Evolutionary conservation across 1,140 invertebrate species (phyloP), one percentile per base, ranked within the genome.

Genomic region (Zaprionus vittiger): DNA sequence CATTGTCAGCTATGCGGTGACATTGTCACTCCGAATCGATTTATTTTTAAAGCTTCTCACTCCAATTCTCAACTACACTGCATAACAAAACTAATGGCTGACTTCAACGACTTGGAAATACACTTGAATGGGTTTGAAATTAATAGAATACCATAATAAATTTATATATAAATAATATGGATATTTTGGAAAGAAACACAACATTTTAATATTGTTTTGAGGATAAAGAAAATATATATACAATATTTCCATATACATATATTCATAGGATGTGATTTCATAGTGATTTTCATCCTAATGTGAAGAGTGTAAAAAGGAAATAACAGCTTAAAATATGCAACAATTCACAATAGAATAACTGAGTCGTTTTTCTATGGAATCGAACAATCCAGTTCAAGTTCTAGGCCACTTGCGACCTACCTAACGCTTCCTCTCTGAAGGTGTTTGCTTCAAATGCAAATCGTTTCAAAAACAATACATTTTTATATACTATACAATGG

Each of bases 41-140:
- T 89, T 89, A 83, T 87, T 87, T 87, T 76, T 84, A 79, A 87
- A 84, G 78, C 83, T 86, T 61, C 44, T 17, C 26, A 26, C 4
- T 69, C 37, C 15, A 9, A 49, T 34, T 73, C 6, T 7, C 14
- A 34, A 15, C 14, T 66, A 56, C 52, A 66, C 64, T 41, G 12
- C 4, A 4, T 24, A 22, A 60, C 17, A 37, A 38, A 37, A 59
- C 22, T 49, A 4, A 17, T 31, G 14, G n/a, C 12, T n/a, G 11
- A 15, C 26, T 22, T 7, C 41, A 47, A 20, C 41, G 41, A 17
- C n/a, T 47, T 9, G 2, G n/a, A 47, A 17, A 47, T 47, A 47
- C 41, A 3, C 41, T 34, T 34, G 0, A 34, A 9, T 3, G 31
- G 9, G 2, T 34, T 11, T 34, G 0, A 34, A 34, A 34, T 11